Evolutionary conservation across 1,140 invertebrate genomes (phyloP), one percentile per base, ranked within the genome.

Genomic region (Cecropterus lyciades): DNA sequence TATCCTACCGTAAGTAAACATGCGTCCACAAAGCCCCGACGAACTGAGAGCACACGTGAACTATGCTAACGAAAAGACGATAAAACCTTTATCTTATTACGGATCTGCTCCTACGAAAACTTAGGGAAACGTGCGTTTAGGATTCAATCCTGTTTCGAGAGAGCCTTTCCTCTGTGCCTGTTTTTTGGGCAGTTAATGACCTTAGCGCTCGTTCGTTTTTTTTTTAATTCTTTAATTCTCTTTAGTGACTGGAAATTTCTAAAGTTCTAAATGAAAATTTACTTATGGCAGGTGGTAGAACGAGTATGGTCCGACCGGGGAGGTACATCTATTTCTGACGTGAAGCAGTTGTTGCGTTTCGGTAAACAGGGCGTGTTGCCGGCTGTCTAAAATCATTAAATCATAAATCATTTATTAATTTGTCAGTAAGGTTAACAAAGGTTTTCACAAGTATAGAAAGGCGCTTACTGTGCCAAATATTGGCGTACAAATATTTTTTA

Each of bases 41-140:
- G 64, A 70, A 76, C 77, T 71, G 73, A 66, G 73, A 73, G 70
- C 68, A 72, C 73, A 84, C 80, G 79, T 70, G 82, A 85, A 82
- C 82, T 85, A 79, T 83, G 79, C 74, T 87, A 88, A 91, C 88
- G 82, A 85, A 88, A 88, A 89, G 78, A 81, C 77, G 82, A 82
- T 85, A 89, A 89, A 84, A 86, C 86, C 87, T 82, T 91, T 86
- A 91, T 87, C 86, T 91, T 87, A 88, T 88, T 89, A 89, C 79
- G 65, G 66, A 78, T 76, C 57, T 74, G 51, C 63, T 69, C 45
- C 63, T 69, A 37, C 33, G 70, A 78, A 79, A 78, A 59, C 64
- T 56, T 40, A 43, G 33, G 24, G 53, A 62, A 52, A 63, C 52
- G 49, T 70, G 63, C 52, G 52, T 43, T 73, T 65, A 57, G 17